Conservation (phyloP, 2,888 invertebrate genomes). For the Rugalucina vietnamica region DNA sequence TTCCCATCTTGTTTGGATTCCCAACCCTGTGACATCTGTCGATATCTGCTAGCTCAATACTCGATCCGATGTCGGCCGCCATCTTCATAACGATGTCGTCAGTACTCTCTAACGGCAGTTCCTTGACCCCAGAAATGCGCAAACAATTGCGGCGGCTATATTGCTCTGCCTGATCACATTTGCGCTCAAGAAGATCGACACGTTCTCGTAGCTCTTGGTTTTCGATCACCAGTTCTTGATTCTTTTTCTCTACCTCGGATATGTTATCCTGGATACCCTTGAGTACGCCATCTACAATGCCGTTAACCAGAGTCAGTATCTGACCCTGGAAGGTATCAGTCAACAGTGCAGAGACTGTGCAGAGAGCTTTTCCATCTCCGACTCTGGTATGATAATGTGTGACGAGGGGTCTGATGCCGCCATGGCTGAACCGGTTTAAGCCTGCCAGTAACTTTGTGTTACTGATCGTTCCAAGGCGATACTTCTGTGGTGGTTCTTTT, state of each 20-base stretch:
- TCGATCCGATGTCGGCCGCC: neutral
- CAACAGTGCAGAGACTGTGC: no score
- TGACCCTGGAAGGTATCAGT: neutral
- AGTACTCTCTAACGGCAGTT: neutral
- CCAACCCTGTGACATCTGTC: neutral
- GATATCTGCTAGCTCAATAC: neutral
- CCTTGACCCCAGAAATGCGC: neutral
- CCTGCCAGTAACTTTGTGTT: no score
- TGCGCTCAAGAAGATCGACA: neutral
- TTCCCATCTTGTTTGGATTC: neutral
- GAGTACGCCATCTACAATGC: neutral
- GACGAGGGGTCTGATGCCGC: no score
- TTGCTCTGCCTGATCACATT: neutral
- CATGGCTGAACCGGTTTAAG: no score
- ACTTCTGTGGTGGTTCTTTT: no score
- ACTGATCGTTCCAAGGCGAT: no score
- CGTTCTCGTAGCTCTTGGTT: neutral
- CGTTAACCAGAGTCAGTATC: neutral
- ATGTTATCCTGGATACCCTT: neutral
- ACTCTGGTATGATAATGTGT: no score
- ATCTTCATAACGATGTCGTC: neutral
- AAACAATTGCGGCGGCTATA: neutral
- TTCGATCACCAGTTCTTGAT: neutral
- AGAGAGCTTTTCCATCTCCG: no score
- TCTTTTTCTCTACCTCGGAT: neutral